Evolutionary conservation across 2,888 invertebrate species (phyloP).

Genomic region (Acanthosepion esculentum): DNA sequence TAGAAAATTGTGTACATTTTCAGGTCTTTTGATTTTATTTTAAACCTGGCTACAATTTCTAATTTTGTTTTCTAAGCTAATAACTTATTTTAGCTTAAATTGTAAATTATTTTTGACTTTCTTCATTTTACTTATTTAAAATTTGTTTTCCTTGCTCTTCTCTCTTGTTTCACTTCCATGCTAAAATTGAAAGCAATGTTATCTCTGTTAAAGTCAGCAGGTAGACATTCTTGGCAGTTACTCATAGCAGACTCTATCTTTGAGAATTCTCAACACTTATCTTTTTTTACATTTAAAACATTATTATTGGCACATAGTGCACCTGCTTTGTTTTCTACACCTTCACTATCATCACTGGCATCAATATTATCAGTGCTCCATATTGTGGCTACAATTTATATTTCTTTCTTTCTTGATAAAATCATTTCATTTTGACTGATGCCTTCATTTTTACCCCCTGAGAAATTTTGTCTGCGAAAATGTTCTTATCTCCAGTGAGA

Average conservation of each 20-base stretch:
- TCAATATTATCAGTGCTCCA: background rate
- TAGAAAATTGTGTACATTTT: too few relatives aligned
- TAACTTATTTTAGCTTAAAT: too few relatives aligned
- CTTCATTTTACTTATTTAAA: background rate
- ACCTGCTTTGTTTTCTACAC: conserved; percentile 14
- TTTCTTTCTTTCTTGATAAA: background rate
- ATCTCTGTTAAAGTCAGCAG: background rate
- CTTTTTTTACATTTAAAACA: conserved; percentile 1
- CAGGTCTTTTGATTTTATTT: too few relatives aligned
- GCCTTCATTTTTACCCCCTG: background rate
- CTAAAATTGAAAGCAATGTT: background rate
- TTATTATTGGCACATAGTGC: background rate
- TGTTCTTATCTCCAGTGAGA: background rate
- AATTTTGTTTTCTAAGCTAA: too few relatives aligned
- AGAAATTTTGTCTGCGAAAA: background rate
- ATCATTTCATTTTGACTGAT: background rate
- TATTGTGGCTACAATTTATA: background rate
- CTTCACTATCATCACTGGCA: background rate
- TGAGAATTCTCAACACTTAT: background rate
- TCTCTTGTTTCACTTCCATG: background rate
- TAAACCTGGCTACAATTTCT: too few relatives aligned
- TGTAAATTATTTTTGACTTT: background rate
- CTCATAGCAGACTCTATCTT: background rate
- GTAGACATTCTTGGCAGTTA: conserved; percentile 22
- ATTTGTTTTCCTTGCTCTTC: background rate